phyloP scores from a whole-genome alignment of 2,113 vertebrate genomes.

The Callaeas wilsoni region DNA sequence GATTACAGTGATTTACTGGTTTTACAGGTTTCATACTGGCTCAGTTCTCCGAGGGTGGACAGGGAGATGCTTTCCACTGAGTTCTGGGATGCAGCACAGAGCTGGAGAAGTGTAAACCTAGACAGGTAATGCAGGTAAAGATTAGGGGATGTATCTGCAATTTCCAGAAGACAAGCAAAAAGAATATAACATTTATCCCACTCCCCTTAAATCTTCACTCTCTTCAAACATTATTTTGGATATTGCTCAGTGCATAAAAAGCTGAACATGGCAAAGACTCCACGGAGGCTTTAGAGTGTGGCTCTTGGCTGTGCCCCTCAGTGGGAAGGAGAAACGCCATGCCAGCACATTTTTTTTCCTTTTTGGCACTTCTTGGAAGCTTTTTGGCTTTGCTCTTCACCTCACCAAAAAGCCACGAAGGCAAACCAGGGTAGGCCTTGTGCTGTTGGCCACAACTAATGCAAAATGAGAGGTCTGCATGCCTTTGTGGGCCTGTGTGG shows the following conservation, averaged over 20 bases:
- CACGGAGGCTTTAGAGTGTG: not conserved
- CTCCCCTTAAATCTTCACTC: not conserved
- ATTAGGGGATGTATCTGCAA: not conserved
- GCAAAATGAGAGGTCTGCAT: not conserved
- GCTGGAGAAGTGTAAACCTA: not conserved
- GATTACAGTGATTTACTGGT: not conserved
- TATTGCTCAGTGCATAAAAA: not conserved
- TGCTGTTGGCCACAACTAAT: accelerated
- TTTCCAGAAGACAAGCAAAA: not conserved
- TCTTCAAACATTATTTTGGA: not conserved
- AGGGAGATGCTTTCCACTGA: not conserved
- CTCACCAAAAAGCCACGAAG: not conserved
- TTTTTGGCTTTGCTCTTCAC: not conserved
- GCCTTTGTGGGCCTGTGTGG: not conserved
- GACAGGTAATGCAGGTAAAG: not conserved
- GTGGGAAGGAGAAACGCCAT: not conserved
- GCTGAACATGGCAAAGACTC: not conserved
- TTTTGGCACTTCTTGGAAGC: not conserved
- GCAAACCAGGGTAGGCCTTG: not conserved
- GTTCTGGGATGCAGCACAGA: not conserved
- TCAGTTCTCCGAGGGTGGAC: not conserved
- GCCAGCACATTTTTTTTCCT: not conserved
- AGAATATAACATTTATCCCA: not conserved
- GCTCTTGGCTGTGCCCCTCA: not conserved
- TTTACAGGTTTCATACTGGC: not conserved